Conservation (phyloP, 2,113 vertebrate species). For the Zonotrichia leucophrys region DNA sequence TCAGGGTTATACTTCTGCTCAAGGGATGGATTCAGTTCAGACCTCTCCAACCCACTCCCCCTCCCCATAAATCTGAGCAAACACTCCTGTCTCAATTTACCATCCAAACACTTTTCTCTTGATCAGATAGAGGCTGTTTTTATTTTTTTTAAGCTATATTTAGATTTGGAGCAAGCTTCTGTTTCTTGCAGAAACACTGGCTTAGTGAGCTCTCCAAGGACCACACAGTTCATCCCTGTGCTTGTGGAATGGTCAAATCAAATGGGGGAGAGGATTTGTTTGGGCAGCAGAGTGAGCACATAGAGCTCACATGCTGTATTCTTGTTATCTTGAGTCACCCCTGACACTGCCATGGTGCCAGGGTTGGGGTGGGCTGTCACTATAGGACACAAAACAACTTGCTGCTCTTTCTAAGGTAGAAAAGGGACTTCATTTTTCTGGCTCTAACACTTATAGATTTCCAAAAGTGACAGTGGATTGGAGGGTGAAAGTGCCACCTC, state of each 20-base stretch:
- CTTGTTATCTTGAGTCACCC: neutral
- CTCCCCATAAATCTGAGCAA: neutral
- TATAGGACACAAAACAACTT: too few relatives aligned
- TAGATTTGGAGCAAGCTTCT: neutral
- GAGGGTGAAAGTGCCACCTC: too few relatives aligned
- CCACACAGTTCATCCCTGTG: neutral
- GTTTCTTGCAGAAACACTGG: neutral
- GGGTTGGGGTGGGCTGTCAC: neutral
- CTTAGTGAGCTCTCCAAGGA: neutral
- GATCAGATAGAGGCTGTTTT: neutral
- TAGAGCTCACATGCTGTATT: neutral
- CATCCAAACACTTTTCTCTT: neutral
- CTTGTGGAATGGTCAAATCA: neutral
- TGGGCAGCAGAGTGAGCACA: neutral
- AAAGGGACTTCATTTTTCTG: too few relatives aligned
- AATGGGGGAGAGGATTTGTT: neutral
- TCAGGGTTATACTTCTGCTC: neutral
- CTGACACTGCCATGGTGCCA: neutral
- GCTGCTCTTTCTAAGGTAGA: too few relatives aligned
- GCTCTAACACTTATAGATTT: too few relatives aligned
- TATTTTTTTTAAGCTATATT: neutral
- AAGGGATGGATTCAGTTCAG: neutral
- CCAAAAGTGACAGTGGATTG: too few relatives aligned
- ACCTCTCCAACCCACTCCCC: neutral
- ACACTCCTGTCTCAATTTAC: neutral